Conservation (phyloP, 2,113 vertebrate genomes). For the Phylloscopus trochiloides region DNA sequence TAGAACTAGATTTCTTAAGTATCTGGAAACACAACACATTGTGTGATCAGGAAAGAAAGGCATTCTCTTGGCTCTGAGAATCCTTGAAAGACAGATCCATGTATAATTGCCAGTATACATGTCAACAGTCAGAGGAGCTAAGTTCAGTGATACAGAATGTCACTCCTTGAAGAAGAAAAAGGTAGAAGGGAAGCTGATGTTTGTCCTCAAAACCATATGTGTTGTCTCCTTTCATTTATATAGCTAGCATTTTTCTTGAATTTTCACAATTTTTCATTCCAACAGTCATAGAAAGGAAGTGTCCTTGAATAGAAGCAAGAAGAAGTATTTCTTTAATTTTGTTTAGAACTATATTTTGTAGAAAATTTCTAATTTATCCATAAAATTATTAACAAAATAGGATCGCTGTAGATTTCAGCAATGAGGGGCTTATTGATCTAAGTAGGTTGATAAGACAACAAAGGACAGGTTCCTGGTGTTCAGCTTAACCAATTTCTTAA, state of each 20-base stretch:
- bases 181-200: neutral
- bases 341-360: neutral
- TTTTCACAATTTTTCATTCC: neutral
- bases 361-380: neutral
- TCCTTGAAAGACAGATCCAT: neutral
- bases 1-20: neutral
- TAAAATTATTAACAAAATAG: neutral
- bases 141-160: neutral
- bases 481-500: neutral
- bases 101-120: neutral
- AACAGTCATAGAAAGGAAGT: neutral
- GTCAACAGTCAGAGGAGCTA: neutral
- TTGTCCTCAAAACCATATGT: neutral
- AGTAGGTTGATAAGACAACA: neutral
- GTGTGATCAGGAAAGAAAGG: neutral
- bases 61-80: neutral
- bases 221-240: neutral
- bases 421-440: neutral
- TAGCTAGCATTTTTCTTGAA: neutral
- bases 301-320: neutral
- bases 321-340: neutral
- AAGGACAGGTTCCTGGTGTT: neutral
- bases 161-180: neutral
- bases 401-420: neutral
- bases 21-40: neutral